Evolutionary conservation across 2,888 invertebrate species (phyloP).

Genomic region (Drosophila anceps): DNA sequence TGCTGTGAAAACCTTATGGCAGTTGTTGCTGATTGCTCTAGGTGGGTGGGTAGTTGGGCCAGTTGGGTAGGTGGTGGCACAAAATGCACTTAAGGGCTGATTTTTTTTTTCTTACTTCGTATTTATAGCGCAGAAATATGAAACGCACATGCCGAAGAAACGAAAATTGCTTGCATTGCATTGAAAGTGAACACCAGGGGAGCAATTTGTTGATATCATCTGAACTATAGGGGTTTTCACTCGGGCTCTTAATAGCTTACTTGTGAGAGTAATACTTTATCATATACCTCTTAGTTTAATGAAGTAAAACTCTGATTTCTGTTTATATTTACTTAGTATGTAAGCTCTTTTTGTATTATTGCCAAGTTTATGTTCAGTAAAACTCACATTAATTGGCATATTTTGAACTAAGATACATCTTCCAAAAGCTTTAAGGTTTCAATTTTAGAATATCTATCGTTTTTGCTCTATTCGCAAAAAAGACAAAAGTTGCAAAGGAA

Average conservation of each 20-base stretch:
- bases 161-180: constrained; percentile 8
- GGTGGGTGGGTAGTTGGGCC: constrained; percentile 2
- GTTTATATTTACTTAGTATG: background rate
- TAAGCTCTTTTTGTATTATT: background rate
- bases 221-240: background rate
- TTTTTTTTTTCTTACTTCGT: constrained; percentile 17
- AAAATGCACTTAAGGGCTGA: constrained; percentile 50
- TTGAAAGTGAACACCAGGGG: background rate
- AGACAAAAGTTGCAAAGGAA: too few relatives aligned
- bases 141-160: constrained; percentile 12
- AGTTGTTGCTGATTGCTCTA: constrained; percentile 1
- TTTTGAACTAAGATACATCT: background rate
- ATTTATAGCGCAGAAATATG: constrained; percentile 27
- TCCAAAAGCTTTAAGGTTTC: background rate
- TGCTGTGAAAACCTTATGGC: constrained; percentile 28
- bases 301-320: background rate
- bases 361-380: background rate
- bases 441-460: background rate
- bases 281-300: background rate
- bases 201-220: constrained; percentile 7
- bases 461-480: too few relatives aligned
- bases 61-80: constrained; percentile 24
- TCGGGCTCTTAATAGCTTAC: background rate
- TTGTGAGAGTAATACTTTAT: background rate
- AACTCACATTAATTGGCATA: background rate